Base-by-base conservation (phyloP, 2,797 vertebrate species). In the Phoeniculus purpureus region DNA sequence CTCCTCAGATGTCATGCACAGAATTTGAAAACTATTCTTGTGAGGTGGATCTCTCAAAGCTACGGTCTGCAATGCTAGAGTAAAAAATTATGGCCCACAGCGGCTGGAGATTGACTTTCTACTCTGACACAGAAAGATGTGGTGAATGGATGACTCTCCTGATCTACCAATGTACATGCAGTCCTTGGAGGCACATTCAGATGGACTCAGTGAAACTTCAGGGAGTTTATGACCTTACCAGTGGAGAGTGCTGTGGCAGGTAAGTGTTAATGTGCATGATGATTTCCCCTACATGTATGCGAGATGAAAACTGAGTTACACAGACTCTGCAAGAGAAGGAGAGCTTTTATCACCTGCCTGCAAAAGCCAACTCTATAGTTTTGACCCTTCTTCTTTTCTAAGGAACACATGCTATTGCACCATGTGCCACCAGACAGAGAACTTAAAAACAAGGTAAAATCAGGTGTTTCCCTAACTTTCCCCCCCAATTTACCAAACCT, bases 391-490 rank as follows among this genome's bases (percentile, higher is more conserved):
- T 45, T 34, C 15, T 5, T 70, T 81, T 43, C 26, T 72, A n/a
- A 2, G 48, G 13, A 50, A 27, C 21, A 6, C 3, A 15, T 29
- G 11, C 3, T 45, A 21, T 6, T 32, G 10, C 11, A 71, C 14
- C 20, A 10, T n/a, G 7, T 34, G 23, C 7, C 34, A 59, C 12
- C 15, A 37, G 48, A 4, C 59, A 54, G 9, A 21, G 66, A 68
- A 81, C 65, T 72, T 81, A 64, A 81, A 83, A 88, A 78, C 43
- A 64, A 75, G 27, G 21, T 65, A 43, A 92, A 83, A 89, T 43
- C 16, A 20, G 27, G 17, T 23, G 3, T 58, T 72, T 84, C 84
- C n/a, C 25, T 75, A 56, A 54, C 9, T 9, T 56, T 72, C 15
- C 54, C 29, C 37, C 5, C 15, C 16, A 71, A 0, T 45, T 7